phyloP scores from a whole-genome alignment of 2,113 vertebrate species.

The Okapia johnstoni region DNA sequence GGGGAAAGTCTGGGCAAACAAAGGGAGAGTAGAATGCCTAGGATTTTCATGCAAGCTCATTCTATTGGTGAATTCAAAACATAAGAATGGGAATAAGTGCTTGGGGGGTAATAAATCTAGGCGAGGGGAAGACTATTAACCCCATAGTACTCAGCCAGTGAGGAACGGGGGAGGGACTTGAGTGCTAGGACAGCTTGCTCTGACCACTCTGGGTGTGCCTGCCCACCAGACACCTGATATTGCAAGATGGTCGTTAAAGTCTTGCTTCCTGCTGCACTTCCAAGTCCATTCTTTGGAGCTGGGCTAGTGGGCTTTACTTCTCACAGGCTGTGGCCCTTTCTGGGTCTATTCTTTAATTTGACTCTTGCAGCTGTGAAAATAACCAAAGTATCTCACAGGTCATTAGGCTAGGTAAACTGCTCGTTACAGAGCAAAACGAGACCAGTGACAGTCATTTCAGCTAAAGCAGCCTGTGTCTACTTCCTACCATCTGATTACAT shows the following conservation, averaged over 20 bases:
- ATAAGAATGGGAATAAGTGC: not conserved
- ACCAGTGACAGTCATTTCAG: not conserved
- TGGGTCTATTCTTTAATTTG: not conserved
- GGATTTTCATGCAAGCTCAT: not conserved
- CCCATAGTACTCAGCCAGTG: not conserved
- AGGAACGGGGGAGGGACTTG: not conserved
- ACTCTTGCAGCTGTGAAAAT: slow-evolving; percentile 16
- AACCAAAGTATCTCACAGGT: not conserved
- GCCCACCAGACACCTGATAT: not conserved
- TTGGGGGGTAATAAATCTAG: not conserved
- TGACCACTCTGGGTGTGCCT: not conserved
- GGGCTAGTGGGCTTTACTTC: not conserved
- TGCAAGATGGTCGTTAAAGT: not conserved
- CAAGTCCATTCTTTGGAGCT: not conserved
- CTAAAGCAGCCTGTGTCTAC: not conserved
- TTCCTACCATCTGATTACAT: not conserved
- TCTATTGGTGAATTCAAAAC: not conserved
- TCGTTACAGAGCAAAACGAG: not conserved
- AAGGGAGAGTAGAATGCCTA: not conserved
- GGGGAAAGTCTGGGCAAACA: not conserved
- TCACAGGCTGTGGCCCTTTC: not conserved
- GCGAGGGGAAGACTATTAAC: not conserved
- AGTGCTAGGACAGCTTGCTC: not conserved
- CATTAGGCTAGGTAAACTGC: not conserved
- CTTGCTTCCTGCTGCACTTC: not conserved